These are phyloP conservation scores for Villa cingulata DNA, from an alignment of 2,888 invertebrate species.

Conservation along the genomic window DNA sequence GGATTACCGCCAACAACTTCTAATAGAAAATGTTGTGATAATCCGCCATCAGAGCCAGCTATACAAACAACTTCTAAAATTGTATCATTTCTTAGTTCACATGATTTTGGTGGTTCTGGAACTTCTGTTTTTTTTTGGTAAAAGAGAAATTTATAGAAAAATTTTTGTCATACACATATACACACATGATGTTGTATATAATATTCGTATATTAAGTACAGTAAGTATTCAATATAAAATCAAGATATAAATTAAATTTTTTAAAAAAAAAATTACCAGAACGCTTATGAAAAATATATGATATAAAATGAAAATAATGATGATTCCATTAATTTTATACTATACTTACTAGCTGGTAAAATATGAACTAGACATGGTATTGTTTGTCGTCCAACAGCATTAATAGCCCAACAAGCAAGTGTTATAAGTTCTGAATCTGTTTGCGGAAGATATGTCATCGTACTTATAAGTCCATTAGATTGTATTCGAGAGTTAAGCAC, in stretches of 20 bases:
- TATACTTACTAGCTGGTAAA: constrained; percentile 63
- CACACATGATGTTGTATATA: too few relatives aligned
- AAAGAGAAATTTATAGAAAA: too few relatives aligned
- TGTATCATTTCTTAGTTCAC: constrained; percentile 55
- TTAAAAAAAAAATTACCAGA: too few relatives aligned
- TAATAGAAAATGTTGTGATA: constrained; percentile 67
- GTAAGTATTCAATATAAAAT: too few relatives aligned
- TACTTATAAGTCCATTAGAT: constrained; percentile 42
- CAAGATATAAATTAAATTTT: too few relatives aligned
- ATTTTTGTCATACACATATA: too few relatives aligned
- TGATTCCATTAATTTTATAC: too few relatives aligned
- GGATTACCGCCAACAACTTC: constrained; percentile 55
- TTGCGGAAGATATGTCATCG: constrained; percentile 44
- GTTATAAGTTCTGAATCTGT: constrained; percentile 59
- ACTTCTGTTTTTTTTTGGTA: constrained; percentile 41
- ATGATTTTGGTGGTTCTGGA: constrained; percentile 63
- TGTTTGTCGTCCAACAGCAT: constrained; percentile 66
- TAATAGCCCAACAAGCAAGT: constrained; percentile 77
- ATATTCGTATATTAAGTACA: too few relatives aligned
- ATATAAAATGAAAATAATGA: too few relatives aligned
- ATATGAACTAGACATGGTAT: constrained; percentile 72
- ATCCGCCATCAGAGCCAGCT: constrained; percentile 68
- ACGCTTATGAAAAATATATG: too few relatives aligned
- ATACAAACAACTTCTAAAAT: constrained; percentile 54
- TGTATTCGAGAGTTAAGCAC: constrained; percentile 40